Evolutionary conservation across 2,888 invertebrate genomes (phyloP).

Genomic region (Arge pagana): DNA sequence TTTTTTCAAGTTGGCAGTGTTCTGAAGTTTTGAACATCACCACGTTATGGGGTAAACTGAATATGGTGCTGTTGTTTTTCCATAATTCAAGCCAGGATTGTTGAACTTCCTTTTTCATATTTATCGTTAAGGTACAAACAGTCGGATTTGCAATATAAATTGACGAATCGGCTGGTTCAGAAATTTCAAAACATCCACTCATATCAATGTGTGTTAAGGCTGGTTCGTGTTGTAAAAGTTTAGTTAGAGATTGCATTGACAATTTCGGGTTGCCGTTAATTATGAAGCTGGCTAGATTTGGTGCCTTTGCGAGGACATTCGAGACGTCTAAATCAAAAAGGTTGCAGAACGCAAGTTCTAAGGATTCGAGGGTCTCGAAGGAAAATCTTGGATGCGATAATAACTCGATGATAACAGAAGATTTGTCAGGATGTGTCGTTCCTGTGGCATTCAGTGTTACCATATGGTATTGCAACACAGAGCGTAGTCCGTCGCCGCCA

Average conservation of each 20-base stretch:
- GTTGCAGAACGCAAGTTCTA: conserved; percentile 47
- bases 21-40: conserved; percentile 37
- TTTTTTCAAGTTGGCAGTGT: neutral
- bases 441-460: conserved; percentile 47
- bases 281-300: conserved; percentile 43
- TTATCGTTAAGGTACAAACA: conserved; percentile 44
- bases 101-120: conserved; percentile 40
- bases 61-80: conserved; percentile 38
- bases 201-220: conserved; percentile 45
- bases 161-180: conserved; percentile 35
- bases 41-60: conserved; percentile 42
- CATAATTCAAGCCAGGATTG: conserved; percentile 46
- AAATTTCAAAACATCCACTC: conserved; percentile 43
- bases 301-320: conserved; percentile 39
- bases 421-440: conserved; percentile 25
- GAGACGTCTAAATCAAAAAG: conserved; percentile 45
- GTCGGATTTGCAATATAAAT: conserved; percentile 41
- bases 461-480: conserved; percentile 43
- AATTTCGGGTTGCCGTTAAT: conserved; percentile 44
- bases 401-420: conserved; percentile 29
- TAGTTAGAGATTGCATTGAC: conserved; percentile 37
- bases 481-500: conserved; percentile 33
- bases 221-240: conserved; percentile 42
- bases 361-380: conserved; percentile 41
- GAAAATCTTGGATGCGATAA: conserved; percentile 33